Conservation (phyloP, 64 coral and sea anemone genomes). For the Pocillopora verrucosa region DNA sequence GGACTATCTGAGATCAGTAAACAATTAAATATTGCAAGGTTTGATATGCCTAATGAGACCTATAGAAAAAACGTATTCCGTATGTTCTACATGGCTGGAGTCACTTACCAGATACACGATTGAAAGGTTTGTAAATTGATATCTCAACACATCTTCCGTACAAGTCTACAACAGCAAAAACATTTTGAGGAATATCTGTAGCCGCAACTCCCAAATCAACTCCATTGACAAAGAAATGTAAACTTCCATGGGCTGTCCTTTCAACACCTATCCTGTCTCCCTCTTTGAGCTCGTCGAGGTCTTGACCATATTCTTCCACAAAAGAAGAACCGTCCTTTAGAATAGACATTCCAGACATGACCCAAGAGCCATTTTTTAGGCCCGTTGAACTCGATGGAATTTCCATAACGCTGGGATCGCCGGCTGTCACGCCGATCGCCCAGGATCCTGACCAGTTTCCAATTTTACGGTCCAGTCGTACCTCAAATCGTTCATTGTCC, state of each 20-base stretch:
- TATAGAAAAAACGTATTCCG: not conserved
- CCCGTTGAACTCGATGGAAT: conserved; percentile 78
- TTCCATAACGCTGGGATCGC: conserved; percentile 69
- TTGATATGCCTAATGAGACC: not conserved
- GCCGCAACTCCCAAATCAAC: conserved; percentile 84
- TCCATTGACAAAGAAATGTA: conserved; percentile 96
- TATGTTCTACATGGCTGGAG: not conserved
- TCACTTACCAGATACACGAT: conserved; percentile 52
- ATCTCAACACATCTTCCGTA: conserved; percentile 95
- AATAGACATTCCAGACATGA: conserved; percentile 85
- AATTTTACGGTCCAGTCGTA: conserved; percentile 88
- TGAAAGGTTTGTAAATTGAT: conserved; percentile 68
- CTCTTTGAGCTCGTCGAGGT: conserved; percentile 81
- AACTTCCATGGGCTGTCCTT: conserved; percentile 44
- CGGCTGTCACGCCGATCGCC: conserved; percentile 82
- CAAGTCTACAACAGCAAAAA: conserved; percentile 93
- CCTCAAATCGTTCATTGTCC: conserved; percentile 78
- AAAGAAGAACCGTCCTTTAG: conserved; percentile 82
- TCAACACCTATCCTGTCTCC: conserved; percentile 84
- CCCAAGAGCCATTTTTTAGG: conserved; percentile 93
- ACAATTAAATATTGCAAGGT: not conserved
- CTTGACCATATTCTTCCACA: conserved; percentile 78
- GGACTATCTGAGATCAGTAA: conserved; percentile 8
- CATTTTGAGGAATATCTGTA: conserved; percentile 62
- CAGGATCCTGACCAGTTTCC: conserved; percentile 89